Evolutionary conservation across 2,888 invertebrate genomes (phyloP).

Genomic region (Lasioglossum calceatum): DNA sequence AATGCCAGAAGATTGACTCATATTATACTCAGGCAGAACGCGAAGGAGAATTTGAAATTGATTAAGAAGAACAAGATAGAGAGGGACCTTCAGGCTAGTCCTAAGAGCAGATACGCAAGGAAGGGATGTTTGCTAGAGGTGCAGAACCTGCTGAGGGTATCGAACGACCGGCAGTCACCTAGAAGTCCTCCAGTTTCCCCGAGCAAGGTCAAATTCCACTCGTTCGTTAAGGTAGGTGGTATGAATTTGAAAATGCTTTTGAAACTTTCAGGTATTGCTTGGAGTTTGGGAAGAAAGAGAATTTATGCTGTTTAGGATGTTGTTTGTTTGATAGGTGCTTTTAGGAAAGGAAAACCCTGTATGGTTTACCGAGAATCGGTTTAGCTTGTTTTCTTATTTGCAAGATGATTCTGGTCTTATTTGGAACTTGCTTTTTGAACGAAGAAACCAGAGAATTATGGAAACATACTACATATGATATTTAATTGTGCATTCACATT

Average conservation of each 20-base stretch:
- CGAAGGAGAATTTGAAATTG: slow-evolving; percentile 80
- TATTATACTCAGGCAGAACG: slow-evolving; percentile 76
- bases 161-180: slow-evolving; percentile 71
- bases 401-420: not conserved
- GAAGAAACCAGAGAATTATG: not conserved
- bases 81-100: slow-evolving; percentile 72
- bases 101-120: slow-evolving; percentile 75
- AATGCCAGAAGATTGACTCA: slow-evolving; percentile 77
- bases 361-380: not conserved
- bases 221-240: slow-evolving; percentile 83
- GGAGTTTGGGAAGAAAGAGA: not conserved
- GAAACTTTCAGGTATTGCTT: not conserved
- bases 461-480: too few species aligned
- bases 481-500: not conserved
- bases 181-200: slow-evolving; percentile 84
- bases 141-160: slow-evolving; percentile 77
- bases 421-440: not conserved
- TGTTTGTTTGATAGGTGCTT: not conserved
- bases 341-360: not conserved
- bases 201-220: slow-evolving; percentile 83
- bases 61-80: slow-evolving; percentile 76
- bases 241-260: not conserved
- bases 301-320: not conserved
- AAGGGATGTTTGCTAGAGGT: slow-evolving; percentile 79
- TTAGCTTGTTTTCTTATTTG: not conserved